Evolutionary conservation across 2,113 vertebrate species (phyloP).

Genomic region (Cephalopholis sonnerati): DNA sequence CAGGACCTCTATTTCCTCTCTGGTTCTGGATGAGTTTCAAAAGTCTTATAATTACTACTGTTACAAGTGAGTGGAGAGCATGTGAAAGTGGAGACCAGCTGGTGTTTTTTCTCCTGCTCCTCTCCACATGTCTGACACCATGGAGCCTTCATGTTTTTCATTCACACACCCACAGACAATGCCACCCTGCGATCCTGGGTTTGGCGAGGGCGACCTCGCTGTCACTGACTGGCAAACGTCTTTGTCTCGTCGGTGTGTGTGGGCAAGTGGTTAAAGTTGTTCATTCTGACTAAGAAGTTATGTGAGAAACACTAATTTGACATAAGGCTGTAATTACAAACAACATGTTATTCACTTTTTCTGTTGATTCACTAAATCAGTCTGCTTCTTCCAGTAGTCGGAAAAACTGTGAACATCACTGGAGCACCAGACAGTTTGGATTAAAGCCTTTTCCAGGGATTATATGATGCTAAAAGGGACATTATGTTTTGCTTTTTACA

Average conservation of each 20-base stretch:
- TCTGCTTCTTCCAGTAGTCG: not conserved
- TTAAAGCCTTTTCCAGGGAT: not conserved
- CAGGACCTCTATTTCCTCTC: conserved; percentile 85
- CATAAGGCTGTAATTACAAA: conserved; percentile 21
- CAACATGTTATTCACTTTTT: conserved; percentile 12
- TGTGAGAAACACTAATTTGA: conserved; percentile 51
- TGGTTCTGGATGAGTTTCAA: conserved; percentile 84
- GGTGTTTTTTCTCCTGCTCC: conserved; percentile 75
- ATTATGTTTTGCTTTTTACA: not conserved
- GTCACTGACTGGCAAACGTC: conserved; percentile 71
- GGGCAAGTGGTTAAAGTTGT: conserved; percentile 47
- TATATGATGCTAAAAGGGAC: not conserved
- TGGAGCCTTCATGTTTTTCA: conserved; percentile 72
- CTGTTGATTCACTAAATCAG: not conserved
- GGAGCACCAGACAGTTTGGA: not conserved
- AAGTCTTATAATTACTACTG: conserved; percentile 83
- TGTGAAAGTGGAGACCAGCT: conserved; percentile 80
- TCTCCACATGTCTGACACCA: conserved; percentile 79
- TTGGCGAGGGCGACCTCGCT: conserved; percentile 62
- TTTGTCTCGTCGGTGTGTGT: conserved; percentile 65
- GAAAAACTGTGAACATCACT: not conserved
- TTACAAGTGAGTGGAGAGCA: conserved; percentile 73
- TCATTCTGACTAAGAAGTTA: conserved; percentile 30
- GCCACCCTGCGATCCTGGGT: conserved; percentile 71
- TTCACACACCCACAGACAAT: conserved; percentile 68